phyloP scores from a whole-genome alignment of 1,140 invertebrate genomes.

The Gryon sp. region DNA sequence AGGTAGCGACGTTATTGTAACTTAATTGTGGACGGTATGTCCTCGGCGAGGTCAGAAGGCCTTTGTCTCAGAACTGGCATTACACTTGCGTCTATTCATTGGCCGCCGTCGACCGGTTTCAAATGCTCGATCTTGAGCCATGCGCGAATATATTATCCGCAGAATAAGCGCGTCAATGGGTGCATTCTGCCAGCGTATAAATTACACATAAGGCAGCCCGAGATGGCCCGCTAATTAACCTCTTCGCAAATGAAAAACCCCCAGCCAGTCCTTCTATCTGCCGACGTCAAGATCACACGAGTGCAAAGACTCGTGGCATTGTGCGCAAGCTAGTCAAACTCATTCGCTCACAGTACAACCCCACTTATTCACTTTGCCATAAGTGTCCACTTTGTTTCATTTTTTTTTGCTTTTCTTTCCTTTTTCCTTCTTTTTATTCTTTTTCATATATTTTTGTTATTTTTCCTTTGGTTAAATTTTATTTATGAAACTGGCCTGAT shows the following conservation, averaged over 20 bases:
- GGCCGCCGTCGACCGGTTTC: conserved; percentile 55
- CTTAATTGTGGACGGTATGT: conserved; percentile 66
- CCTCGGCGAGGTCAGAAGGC: conserved; percentile 23
- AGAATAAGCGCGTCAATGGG: conserved; percentile 63
- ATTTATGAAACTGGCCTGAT: no score
- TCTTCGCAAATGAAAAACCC: conserved; percentile 71
- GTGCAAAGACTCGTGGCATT: conserved; percentile 56
- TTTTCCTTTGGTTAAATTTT: neutral
- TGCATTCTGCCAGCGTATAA: conserved; percentile 67
- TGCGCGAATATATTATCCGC: conserved; percentile 51
- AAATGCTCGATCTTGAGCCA: conserved; percentile 46
- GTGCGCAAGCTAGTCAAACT: conserved; percentile 46
- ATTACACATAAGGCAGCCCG: conserved; percentile 71
- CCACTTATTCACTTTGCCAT: conserved; percentile 14
- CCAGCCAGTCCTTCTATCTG: conserved; percentile 51
- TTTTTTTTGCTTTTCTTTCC: neutral
- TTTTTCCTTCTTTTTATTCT: conserved; percentile 1
- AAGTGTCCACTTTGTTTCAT: conserved; percentile 33
- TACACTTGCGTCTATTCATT: conserved; percentile 49
- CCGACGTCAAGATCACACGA: conserved; percentile 58
- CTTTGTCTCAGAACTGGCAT: conserved; percentile 42
- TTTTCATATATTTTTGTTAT: neutral
- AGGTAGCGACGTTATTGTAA: conserved; percentile 66
- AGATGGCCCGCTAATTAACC: conserved; percentile 73
- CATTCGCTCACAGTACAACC: conserved; percentile 29